Percentiles rank a stretch among this genome's conserved stretches.
Conservation (phyloP, 2,113 vertebrate genomes). For the Falco punctatus region DNA sequence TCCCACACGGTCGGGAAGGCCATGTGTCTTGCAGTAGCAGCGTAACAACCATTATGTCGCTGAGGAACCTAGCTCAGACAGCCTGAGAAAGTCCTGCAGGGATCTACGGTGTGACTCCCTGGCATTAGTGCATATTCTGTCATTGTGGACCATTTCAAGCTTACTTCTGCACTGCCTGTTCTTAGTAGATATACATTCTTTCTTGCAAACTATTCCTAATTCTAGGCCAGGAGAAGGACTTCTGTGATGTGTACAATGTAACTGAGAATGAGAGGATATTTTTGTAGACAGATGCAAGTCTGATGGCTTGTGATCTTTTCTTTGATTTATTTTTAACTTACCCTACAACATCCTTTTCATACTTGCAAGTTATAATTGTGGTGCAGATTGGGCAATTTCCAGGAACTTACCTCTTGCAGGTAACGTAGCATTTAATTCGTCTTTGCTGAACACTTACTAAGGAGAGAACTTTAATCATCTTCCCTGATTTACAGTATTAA, state of each 20-base stretch:
- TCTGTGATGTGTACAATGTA: neutral
- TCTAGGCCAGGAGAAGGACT: neutral
- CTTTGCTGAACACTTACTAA: neutral
- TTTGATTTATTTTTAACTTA: neutral
- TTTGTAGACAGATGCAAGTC: neutral
- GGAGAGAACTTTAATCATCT: neutral
- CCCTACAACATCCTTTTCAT: neutral
- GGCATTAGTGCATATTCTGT: neutral
- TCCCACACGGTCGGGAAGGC: rapidly evolving
- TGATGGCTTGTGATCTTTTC: neutral
- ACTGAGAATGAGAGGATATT: neutral
- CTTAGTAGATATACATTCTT: neutral
- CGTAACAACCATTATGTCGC: rapidly evolving
- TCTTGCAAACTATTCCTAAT: neutral
- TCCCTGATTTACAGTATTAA: neutral
- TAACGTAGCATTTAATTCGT: neutral
- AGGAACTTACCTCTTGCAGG: neutral
- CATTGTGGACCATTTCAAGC: neutral
- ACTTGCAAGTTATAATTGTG: neutral
- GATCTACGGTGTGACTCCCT: neutral
- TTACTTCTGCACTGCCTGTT: neutral
- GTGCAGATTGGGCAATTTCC: neutral
- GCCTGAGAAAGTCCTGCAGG: neutral
- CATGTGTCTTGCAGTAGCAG: neutral
- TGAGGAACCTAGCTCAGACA: neutral